A percentile compares a stretch with the other conserved stretches of the same genome.
Evolutionary conservation across 2,797 vertebrate genomes (phyloP).

Genomic region (Mus spretus): DNA sequence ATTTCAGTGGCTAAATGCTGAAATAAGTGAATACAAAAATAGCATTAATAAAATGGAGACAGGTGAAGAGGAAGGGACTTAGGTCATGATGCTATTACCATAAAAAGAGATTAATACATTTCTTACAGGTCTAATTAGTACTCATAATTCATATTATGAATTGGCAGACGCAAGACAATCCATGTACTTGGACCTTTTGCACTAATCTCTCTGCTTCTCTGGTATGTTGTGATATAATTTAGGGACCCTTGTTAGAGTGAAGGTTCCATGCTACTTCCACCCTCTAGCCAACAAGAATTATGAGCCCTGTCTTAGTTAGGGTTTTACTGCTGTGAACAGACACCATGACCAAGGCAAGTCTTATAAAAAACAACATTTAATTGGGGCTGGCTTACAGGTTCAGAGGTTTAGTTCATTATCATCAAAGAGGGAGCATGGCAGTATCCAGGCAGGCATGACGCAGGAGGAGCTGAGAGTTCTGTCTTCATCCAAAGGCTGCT

Average conservation of each 20-base stretch:
- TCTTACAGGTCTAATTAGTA: not conserved
- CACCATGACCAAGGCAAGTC: no score
- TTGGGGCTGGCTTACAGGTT: no score
- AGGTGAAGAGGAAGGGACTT: not conserved
- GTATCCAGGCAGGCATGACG: no score
- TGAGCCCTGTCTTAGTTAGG: not conserved
- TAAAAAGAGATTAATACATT: not conserved
- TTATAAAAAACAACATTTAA: no score
- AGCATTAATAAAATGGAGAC: not conserved
- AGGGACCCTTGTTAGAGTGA: not conserved
- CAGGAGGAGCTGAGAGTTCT: no score
- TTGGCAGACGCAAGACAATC: no score
- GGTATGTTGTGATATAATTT: not conserved
- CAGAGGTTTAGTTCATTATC: no score
- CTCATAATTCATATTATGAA: not conserved
- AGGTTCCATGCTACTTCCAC: not conserved
- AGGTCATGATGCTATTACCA: not conserved
- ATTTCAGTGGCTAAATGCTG: not conserved
- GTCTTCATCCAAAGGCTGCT: no score
- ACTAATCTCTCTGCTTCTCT: not conserved
- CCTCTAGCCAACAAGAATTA: not conserved
- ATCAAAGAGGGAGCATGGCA: no score
- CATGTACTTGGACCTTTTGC: not conserved
- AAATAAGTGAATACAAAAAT: not conserved
- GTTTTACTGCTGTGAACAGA: no score